Evolutionary conservation across 2,113 vertebrate genomes (phyloP), one percentile per base, ranked within the genome.

Genomic region (Enhydra lutris): DNA sequence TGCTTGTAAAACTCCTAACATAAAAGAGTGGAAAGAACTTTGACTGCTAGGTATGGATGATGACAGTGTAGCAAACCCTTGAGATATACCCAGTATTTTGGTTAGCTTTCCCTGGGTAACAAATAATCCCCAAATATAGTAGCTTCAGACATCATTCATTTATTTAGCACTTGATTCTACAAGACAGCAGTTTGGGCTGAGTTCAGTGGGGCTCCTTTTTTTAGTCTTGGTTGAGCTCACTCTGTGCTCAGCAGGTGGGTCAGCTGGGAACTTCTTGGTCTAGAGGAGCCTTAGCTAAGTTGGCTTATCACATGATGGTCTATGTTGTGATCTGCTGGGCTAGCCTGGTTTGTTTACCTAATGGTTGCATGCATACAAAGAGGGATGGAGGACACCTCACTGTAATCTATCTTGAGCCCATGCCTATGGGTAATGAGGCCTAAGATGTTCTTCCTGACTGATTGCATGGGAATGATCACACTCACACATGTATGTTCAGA

Each of bases 61-160:
- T 82, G 24, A 11, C 50, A 82, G 7, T 4, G 20, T 21, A 88
- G 73, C 31, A 69, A 18, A 89, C 14, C 74, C 34, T 82, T 39
- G 10, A 78, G n/a, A 12, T 63, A 69, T 39, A 69, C 29, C 59
- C 15, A 39, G 13, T 65, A 8, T 82, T 61, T 94, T 67, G 59
- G 29, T 91, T 85, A 96, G 87, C 55, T 74, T 96, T 84, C 83
- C 39, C 94, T 76, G 9, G 9, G 29, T 94, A 96, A 97, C 63
- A 94, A 84, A 87, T 95, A 91, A 15, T 59, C 34, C 42, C 29
- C 12, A 31, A 52, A 74, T 24, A 47, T 73, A 69, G 26, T 69
- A 79, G 26, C 47, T 93, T 95, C 71, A 79, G 55, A 91, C 39
- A 26, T 21, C 24, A 89, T 76, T 61, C 34, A 47, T 57, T 81